Evolutionary conservation across 2,888 invertebrate species (phyloP).

Genomic region (Microplitis manilae): DNA sequence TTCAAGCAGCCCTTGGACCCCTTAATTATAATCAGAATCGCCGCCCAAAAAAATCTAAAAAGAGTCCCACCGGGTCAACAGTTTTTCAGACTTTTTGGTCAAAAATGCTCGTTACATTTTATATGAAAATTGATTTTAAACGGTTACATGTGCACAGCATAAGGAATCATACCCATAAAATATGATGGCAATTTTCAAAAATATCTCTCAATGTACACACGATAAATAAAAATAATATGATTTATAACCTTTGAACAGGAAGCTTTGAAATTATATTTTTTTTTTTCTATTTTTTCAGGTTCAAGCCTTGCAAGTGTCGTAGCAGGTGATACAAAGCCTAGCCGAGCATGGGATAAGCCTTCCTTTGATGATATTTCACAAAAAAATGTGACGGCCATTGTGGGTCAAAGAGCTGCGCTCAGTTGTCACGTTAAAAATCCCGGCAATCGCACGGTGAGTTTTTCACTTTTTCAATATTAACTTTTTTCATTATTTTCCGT

Average conservation of each 20-base stretch:
- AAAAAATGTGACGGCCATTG: slow-evolving; percentile 87
- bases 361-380: slow-evolving; percentile 90
- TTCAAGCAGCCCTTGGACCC: too few relatives aligned
- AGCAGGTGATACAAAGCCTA: slow-evolving; percentile 66
- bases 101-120: too few relatives aligned
- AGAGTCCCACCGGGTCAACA: too few relatives aligned
- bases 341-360: slow-evolving; percentile 77
- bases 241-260: not conserved
- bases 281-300: slow-evolving; percentile 51
- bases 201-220: not conserved
- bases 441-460: slow-evolving; percentile 87
- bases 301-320: slow-evolving; percentile 68
- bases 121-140: too few relatives aligned
- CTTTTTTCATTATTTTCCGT: not conserved
- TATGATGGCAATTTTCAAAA: not conserved
- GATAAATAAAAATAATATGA: slow-evolving; percentile 5
- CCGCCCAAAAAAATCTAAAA: too few relatives aligned
- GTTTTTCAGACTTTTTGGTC: too few relatives aligned
- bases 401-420: slow-evolving; percentile 85
- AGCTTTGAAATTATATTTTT: not conserved
- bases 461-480: slow-evolving; percentile 14
- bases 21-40: too few relatives aligned
- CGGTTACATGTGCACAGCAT: too few relatives aligned
- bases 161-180: too few relatives aligned
- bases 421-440: slow-evolving; percentile 89